Base-by-base conservation (phyloP, 2,888 invertebrate genomes). In the Leucophenga maculata region DNA sequence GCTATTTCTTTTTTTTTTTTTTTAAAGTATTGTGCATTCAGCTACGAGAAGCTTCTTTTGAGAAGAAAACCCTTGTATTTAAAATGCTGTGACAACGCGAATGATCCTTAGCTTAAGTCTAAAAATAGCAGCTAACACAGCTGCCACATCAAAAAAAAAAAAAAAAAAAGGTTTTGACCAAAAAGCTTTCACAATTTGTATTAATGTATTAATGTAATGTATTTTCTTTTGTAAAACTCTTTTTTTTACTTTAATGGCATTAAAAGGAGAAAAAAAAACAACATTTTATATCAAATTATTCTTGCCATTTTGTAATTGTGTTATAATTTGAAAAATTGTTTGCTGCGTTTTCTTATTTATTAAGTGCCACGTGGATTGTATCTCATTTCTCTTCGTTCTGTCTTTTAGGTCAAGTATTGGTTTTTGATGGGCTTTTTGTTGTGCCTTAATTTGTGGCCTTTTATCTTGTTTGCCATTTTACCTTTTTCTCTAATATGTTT, bases 311-410 rank as follows among this genome's bases (percentile, higher is more conserved):
- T 65, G 52, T 76, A 78, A 76, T 75, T 72, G 78, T 71, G 64
- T 74, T 74, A 70, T 77, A 76, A 78, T 81, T 75, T 68, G 57
- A 55, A 69, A 55, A 67, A 55, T 60, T 32, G 39, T 39, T 39
- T 39, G 1, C 39, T 39, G 39, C 11, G 8, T 39, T 39, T 39
- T n/a, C n/a, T n/a, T 39, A 11, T 26, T 26, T 26, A 26, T 26
- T 2, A 26, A 26, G 26, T 26, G 26, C 3, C 26, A 4, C 26
- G 26, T 26, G 26, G 59, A 68, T 31, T 9, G 31, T 16, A 22
- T 16, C 67, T 73, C 54, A 68, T 65, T 59, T 31, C 20, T 20
- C 18, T 11, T 22, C 16, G 67, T 65, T 75, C 69, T 66, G 26
- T 54, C 70, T 62, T 44, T 50, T 1, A 13, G 50, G 14, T 1